Evolutionary conservation across 1,140 invertebrate species (phyloP).

Genomic region (Bombus balteatus): DNA sequence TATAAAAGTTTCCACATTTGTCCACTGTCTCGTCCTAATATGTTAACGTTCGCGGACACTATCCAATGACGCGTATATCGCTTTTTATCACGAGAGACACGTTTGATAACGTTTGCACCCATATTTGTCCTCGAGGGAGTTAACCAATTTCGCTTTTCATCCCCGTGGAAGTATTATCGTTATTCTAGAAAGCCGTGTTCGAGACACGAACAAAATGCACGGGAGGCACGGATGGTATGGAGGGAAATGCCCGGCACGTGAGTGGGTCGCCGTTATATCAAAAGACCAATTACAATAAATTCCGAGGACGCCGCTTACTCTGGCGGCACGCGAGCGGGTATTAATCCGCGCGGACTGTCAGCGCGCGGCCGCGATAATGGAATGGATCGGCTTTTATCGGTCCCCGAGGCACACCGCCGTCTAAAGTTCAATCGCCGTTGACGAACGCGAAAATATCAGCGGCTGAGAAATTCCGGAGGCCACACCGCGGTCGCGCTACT

Average conservation of each 20-base stretch:
- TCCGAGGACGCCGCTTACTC: conserved; percentile 68
- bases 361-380: conserved; percentile 67
- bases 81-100: background rate
- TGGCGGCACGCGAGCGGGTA: conserved; percentile 69
- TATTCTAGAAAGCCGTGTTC: conserved; percentile 60
- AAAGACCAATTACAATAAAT: conserved; percentile 76
- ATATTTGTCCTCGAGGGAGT: conserved; percentile 41
- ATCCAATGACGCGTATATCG: background rate
- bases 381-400: conserved; percentile 70
- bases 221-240: background rate
- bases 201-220: conserved; percentile 37
- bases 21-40: background rate
- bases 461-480: conserved; percentile 23
- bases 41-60: background rate
- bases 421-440: conserved; percentile 73
- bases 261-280: conserved; percentile 67
- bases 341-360: conserved; percentile 69
- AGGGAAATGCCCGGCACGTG: conserved; percentile 58
- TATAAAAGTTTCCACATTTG: background rate
- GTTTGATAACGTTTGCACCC: background rate
- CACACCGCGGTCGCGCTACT: background rate
- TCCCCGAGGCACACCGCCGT: conserved; percentile 54
- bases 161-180: conserved; percentile 58
- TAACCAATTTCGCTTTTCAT: conserved; percentile 40
- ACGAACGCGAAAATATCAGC: conserved; percentile 69